Evolutionary conservation across 2,113 vertebrate genomes (phyloP).

Genomic region (Stomatorhinus ivindoensis): DNA sequence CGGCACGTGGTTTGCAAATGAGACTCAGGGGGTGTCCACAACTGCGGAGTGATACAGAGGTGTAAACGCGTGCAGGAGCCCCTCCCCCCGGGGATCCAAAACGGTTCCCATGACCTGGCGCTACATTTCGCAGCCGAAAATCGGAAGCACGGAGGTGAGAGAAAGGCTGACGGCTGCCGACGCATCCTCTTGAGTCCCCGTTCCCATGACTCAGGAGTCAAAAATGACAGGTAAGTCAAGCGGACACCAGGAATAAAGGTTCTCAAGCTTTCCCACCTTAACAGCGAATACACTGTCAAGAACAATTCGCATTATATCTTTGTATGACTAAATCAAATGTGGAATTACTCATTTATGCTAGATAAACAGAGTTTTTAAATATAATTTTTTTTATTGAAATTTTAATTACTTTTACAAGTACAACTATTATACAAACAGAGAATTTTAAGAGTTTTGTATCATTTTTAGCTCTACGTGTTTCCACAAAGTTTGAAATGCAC

Average conservation of each 20-base stretch:
- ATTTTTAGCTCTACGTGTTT: background rate
- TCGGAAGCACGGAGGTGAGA: background rate
- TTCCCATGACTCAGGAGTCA: background rate
- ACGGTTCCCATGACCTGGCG: background rate
- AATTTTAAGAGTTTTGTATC: background rate
- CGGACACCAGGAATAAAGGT: background rate
- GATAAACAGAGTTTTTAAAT: background rate
- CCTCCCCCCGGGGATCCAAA: background rate
- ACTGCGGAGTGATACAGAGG: too few relatives aligned
- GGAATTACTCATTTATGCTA: background rate
- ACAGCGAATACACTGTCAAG: background rate
- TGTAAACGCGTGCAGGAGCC: background rate
- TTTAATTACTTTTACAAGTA: background rate
- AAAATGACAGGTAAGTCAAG: background rate
- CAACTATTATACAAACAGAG: background rate
- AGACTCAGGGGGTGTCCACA: background rate
- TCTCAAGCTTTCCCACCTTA: constrained; percentile 3
- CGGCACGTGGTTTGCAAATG: background rate
- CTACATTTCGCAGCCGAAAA: background rate
- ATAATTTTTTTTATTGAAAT: background rate
- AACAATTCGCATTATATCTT: background rate
- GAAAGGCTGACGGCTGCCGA: background rate
- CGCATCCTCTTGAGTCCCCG: background rate
- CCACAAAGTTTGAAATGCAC: background rate
- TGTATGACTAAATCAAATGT: background rate